Evolutionary conservation across 2,113 vertebrate genomes (phyloP).

Genomic region (Lanius ludovicianus): DNA sequence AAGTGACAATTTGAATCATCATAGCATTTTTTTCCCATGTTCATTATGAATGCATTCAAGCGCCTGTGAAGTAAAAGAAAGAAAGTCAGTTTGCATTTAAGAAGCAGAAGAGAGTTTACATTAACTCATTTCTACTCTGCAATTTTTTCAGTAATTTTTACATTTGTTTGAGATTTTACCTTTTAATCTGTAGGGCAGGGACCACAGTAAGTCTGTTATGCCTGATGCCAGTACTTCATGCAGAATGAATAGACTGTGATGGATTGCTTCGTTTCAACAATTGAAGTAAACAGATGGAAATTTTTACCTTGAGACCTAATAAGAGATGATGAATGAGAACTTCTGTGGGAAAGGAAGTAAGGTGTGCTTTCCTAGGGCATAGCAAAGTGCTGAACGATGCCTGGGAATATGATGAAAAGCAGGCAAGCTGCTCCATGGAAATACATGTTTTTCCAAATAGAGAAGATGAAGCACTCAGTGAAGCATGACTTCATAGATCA

Average conservation of each 20-base stretch:
- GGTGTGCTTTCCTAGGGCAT: not conserved
- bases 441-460: not conserved
- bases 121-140: not conserved
- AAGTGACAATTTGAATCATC: not conserved
- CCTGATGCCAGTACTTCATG: not conserved
- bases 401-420: not conserved
- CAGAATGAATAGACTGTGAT: not conserved
- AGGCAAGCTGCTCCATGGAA: not conserved
- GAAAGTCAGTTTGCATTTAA: not conserved
- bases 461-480: not conserved
- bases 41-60: not conserved
- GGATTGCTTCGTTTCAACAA: slow-evolving; percentile 5
- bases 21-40: not conserved
- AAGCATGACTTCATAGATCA: not conserved
- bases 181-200: not conserved
- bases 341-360: not conserved
- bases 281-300: not conserved
- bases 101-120: not conserved
- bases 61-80: not conserved
- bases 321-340: slow-evolving; percentile 13
- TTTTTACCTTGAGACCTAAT: slow-evolving; percentile 16
- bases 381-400: not conserved
- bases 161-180: not conserved
- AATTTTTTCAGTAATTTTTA: not conserved
- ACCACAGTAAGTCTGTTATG: not conserved